These are phyloP conservation scores for Anastrepha obliqua DNA, from an alignment of 1,140 invertebrate species.

Conservation along the genomic window DNA sequence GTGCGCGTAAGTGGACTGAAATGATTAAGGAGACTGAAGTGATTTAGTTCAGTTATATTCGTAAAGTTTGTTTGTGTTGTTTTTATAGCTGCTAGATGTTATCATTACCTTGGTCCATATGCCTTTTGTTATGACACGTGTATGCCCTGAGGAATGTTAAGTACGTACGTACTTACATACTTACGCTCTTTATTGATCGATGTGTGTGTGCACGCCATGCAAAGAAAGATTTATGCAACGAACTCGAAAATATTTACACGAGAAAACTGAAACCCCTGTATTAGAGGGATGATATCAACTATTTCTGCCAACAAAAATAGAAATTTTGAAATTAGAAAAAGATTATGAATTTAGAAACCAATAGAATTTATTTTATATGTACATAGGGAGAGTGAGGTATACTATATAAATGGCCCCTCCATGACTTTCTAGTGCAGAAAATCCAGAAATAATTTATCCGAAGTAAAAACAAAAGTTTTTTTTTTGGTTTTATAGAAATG, in stretches of 20 bases:
- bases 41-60: background rate
- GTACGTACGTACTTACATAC: background rate
- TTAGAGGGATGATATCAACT: no score
- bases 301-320: no score
- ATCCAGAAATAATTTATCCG: no score
- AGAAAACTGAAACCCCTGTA: background rate
- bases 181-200: background rate
- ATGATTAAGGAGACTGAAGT: background rate
- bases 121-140: constrained; percentile 25
- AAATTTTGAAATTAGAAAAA: no score
- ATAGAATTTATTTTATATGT: no score
- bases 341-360: no score
- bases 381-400: no score
- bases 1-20: background rate
- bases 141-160: constrained; percentile 2
- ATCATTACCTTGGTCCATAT: constrained; percentile 21
- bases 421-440: no score
- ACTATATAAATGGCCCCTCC: no score
- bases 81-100: background rate
- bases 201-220: background rate
- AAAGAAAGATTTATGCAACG: constrained; percentile 10
- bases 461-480: no score
- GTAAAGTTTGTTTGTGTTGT: background rate
- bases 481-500: no score
- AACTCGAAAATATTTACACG: background rate